Percentiles rank a stretch among this genome's conserved stretches.
Evolutionary conservation across 37 sponge, comb jelly and placozoan genomes (phyloP).

Genomic region (Tethya wilhelma): DNA sequence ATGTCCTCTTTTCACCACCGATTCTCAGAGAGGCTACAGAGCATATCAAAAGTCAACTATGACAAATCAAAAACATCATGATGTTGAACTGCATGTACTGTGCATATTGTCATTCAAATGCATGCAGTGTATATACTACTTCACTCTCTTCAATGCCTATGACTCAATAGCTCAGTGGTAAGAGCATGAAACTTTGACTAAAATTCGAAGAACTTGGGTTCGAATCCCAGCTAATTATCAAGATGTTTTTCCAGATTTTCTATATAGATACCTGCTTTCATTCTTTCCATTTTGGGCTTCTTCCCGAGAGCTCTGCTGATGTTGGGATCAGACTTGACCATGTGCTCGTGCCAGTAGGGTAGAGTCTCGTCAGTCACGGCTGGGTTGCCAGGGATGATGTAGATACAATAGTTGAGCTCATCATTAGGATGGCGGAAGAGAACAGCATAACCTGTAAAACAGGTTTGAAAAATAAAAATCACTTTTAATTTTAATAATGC

Average conservation of each 20-base stretch:
- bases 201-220: no score
- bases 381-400: slow-evolving; percentile 75
- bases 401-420: slow-evolving; percentile 58
- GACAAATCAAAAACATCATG: background rate
- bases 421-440: slow-evolving; percentile 59
- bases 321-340: slow-evolving; percentile 56
- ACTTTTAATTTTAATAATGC: background rate
- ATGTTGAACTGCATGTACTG: background rate
- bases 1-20: slow-evolving; percentile 61
- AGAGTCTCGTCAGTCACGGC: slow-evolving; percentile 45
- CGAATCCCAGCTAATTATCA: no score
- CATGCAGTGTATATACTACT: background rate
- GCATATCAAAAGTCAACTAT: no score
- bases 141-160: background rate
- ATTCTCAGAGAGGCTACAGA: slow-evolving; percentile 20
- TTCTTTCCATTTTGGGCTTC: slow-evolving; percentile 39
- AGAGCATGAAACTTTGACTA: no score
- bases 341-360: slow-evolving; percentile 54
- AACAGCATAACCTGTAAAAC: slow-evolving; percentile 42
- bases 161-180: no score
- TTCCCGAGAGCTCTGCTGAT: slow-evolving; percentile 61
- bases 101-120: background rate
- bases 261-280: slow-evolving; percentile 41
- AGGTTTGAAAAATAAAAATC: background rate
- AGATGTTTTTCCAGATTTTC: background rate